phyloP scores from a whole-genome alignment of 2,797 vertebrate genomes.

The Parauchenoglanis ngamensis region DNA sequence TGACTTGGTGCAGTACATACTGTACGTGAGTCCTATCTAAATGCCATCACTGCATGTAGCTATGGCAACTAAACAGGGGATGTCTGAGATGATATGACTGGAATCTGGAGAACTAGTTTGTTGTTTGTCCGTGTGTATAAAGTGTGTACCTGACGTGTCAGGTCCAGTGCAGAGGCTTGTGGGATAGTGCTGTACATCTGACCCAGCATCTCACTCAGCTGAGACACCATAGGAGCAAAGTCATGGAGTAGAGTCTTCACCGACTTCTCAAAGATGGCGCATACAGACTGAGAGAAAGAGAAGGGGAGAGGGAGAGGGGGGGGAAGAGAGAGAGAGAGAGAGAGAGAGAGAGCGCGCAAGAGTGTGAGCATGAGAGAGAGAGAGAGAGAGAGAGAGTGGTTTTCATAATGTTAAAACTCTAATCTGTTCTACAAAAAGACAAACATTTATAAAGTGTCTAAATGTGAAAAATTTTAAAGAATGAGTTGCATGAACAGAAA shows the following conservation, averaged over 20 bases:
- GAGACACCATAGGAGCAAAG: slow-evolving; percentile 97
- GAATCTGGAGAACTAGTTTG: not conserved
- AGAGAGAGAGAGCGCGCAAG: not conserved
- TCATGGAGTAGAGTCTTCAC: slow-evolving; percentile 97
- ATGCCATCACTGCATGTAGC: slow-evolving; percentile 5
- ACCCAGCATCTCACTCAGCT: slow-evolving; percentile 97
- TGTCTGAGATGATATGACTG: not conserved
- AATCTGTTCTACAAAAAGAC: not conserved
- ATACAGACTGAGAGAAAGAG: slow-evolving; percentile 82
- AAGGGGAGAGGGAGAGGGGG: not conserved
- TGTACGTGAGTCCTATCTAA: not conserved
- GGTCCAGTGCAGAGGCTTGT: slow-evolving; percentile 94
- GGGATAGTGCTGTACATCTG: slow-evolving; percentile 99
- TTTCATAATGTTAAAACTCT: not conserved
- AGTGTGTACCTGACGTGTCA: slow-evolving; percentile 89
- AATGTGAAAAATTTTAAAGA: not conserved
- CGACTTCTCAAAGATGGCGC: slow-evolving; percentile 98
- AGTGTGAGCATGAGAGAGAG: slow-evolving; percentile 28
- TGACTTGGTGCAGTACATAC: not conserved
- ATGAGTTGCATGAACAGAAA: too few species aligned
- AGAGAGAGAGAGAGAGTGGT: not conserved
- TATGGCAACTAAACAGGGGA: slow-evolving; percentile 7
- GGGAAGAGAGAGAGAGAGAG: slow-evolving; percentile 29
- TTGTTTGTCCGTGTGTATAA: not conserved
- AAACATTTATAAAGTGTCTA: not conserved